These are phyloP conservation scores for Palythoa caribaeorum DNA, from an alignment of 92 coral and sea anemone genomes.

Conservation along the genomic window DNA sequence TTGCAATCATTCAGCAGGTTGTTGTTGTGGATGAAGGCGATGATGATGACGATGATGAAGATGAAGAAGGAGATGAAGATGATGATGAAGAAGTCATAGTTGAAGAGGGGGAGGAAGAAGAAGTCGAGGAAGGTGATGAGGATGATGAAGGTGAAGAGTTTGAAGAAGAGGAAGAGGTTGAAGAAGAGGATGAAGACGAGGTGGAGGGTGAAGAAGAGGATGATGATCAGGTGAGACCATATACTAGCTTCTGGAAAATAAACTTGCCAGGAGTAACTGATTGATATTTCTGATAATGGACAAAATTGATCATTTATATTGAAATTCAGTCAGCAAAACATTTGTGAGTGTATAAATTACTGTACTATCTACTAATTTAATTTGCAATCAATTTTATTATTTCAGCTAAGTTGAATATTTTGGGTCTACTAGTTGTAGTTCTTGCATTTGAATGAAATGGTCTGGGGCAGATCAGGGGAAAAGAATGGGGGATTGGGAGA, in stretches of 20 bases:
- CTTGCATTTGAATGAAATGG: no score
- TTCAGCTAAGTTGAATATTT: no score
- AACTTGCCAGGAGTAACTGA: no score
- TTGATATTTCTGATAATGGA: no score
- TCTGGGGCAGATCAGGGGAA: no score
- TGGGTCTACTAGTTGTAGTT: no score
- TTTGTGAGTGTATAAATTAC: no score
- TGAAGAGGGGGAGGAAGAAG: constrained; percentile 43
- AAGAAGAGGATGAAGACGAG: constrained; percentile 9
- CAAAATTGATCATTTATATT: no score
- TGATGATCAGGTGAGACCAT: not conserved
- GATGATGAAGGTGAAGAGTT: constrained; percentile 33
- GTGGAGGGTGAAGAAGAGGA: constrained; percentile 11
- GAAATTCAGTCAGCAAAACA: no score
- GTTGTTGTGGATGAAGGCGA: constrained; percentile 43
- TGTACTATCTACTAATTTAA: no score
- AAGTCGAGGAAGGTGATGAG: constrained; percentile 40
- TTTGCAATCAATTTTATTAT: no score
- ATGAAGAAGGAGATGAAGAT: constrained; percentile 29
- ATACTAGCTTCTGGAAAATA: not conserved
- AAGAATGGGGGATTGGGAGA: no score
- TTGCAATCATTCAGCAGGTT: constrained; percentile 29
- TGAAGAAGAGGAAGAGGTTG: constrained; percentile 35
- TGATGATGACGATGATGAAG: constrained; percentile 33
- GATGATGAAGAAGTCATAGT: constrained; percentile 45